Conservation (phyloP, 2,888 invertebrate species). For the Electrophaes corylata region DNA sequence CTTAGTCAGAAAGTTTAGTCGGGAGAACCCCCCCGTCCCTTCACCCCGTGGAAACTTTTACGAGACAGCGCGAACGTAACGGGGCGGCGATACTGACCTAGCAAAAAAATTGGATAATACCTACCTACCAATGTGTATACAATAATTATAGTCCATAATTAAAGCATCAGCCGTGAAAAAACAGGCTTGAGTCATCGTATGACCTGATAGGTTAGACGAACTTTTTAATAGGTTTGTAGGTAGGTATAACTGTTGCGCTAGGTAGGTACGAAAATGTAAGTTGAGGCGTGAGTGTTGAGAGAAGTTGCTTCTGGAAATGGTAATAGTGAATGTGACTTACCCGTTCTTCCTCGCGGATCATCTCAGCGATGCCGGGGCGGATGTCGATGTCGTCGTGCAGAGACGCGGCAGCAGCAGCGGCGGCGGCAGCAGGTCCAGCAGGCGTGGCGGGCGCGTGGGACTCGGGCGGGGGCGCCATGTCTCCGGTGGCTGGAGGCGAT, state of each 20-base stretch:
- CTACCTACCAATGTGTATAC: no score
- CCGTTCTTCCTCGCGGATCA: slow-evolving; percentile 98
- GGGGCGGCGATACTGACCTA: neutral
- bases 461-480: slow-evolving; percentile 47
- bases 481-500: slow-evolving; percentile 42
- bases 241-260: no score
- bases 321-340: slow-evolving; percentile 85
- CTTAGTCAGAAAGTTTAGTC: slow-evolving; percentile 64
- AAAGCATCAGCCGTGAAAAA: no score
- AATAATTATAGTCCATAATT: no score
- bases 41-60: slow-evolving; percentile 43
- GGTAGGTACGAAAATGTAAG: no score
- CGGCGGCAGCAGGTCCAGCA: slow-evolving; percentile 46
- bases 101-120: neutral
- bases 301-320: neutral
- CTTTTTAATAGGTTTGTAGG: no score
- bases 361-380: slow-evolving; percentile 97
- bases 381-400: slow-evolving; percentile 93
- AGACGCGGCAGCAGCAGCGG: slow-evolving; percentile 53
- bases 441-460: slow-evolving; percentile 48
- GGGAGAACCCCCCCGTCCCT: slow-evolving; percentile 36
- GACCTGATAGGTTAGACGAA: no score
- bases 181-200: no score
- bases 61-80: slow-evolving; percentile 33
- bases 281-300: neutral